Conservation (phyloP, 2,888 invertebrate genomes). For the Argyresthia goedartella region DNA sequence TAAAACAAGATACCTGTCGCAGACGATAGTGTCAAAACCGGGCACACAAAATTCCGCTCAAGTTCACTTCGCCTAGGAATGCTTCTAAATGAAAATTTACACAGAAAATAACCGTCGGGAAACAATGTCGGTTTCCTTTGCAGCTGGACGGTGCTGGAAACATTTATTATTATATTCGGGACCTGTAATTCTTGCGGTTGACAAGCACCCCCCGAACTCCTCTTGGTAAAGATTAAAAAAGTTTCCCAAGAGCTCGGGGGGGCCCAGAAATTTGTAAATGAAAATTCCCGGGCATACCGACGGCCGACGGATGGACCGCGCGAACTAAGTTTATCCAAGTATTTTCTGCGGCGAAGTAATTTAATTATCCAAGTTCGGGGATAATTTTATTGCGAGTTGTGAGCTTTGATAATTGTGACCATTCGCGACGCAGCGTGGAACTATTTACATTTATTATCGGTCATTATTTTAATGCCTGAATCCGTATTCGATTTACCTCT, state of each 20-base stretch:
- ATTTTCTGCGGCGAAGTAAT: slow-evolving; percentile 45
- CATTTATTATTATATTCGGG: slow-evolving; percentile 31
- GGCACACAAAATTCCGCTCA: not conserved
- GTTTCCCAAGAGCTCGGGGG: slow-evolving; percentile 36
- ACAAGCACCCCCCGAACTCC: slow-evolving; percentile 22
- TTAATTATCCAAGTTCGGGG: slow-evolving; percentile 27
- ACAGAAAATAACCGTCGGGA: not conserved
- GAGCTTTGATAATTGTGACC: too few species aligned
- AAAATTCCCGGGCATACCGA: slow-evolving; percentile 25
- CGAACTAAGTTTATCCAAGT: slow-evolving; percentile 46
- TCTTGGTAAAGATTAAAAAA: slow-evolving; percentile 55
- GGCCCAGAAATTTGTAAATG: slow-evolving; percentile 45
- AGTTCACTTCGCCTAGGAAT: not conserved
- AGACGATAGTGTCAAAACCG: not conserved
- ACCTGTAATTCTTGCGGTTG: slow-evolving; percentile 38
- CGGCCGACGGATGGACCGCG: not conserved
- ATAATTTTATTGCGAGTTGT: slow-evolving; percentile 24
- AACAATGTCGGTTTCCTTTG: not conserved
- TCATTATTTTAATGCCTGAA: too few species aligned
- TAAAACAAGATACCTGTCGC: not conserved
- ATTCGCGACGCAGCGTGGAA: too few species aligned
- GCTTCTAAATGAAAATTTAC: not conserved
- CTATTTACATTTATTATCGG: too few species aligned
- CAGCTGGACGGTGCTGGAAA: slow-evolving; percentile 13
- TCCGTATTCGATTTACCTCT: too few species aligned